Base-by-base conservation (phyloP, 1,140 invertebrate genomes). In the Ips nitidus region DNA sequence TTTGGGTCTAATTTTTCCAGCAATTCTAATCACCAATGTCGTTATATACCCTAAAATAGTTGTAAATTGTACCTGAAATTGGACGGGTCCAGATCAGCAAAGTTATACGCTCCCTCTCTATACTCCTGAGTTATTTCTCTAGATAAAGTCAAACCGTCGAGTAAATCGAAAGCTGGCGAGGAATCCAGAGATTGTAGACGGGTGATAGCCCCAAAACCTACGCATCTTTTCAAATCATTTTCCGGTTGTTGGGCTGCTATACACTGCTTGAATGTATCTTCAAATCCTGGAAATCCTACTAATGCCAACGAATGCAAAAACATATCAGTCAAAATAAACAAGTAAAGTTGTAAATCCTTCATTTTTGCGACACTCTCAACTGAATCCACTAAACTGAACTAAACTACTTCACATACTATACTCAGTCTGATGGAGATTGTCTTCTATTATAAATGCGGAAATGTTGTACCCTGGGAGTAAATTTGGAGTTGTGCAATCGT, bases 81-180 rank as follows among this genome's bases (percentile, higher is more conserved):
- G 73, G 87, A 86, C 0, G 90, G 89, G 81, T 92, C 88, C 63
- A 87, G 88, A 72, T 91, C 88, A 59, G 89, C 80, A 72, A 86
- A 86, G 77, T 84, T 86, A 71, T 81, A 83, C 75, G 82, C 73
- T 80, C 85, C 78, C 74, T 84, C 52, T 71, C 79, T 22, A 74
- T 74, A 78, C 63, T 83, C 79, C 66, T 84, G 81, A 62, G 83
- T 82, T 76, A 85, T 83, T 77, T 86, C 84, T 74, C 83, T 83
- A 0, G 84, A 82, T 61, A 88, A 82, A 37, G 82, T 82, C 6
- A 89, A 80, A 37, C 87, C 87, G 53, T 83, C 84, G 4, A 84
- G 84, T 56, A 91, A 84, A 75, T 86, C 85, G 62, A 90, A 86
- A 50, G 86, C 83, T 3, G 90, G 87, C 0, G 83, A 79, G 67